phyloP scores from a whole-genome alignment of 1,140 invertebrate species.

The Meloidogyne hapla region DNA sequence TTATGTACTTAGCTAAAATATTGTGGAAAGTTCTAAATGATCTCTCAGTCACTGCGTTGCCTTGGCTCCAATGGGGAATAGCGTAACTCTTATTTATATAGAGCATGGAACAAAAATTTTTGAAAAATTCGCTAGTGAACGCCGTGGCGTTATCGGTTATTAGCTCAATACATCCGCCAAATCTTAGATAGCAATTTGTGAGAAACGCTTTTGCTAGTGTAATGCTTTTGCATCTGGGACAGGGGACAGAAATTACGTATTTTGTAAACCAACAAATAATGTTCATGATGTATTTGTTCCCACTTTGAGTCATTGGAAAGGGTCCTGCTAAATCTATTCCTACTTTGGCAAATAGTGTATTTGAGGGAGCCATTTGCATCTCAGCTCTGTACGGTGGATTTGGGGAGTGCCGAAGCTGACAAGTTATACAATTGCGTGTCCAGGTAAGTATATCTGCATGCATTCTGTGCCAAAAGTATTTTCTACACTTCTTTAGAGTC shows the following conservation, averaged over 20 bases:
- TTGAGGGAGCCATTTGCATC: background rate
- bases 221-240: conserved; percentile 13
- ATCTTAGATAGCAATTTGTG: conserved; percentile 27
- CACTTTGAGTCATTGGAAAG: conserved; percentile 17
- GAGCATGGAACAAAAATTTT: conserved; percentile 20
- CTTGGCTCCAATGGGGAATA: conserved; percentile 29
- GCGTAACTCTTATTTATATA: conserved; percentile 23
- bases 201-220: conserved; percentile 29
- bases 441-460: too few relatives aligned
- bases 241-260: conserved; percentile 30
- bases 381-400: too few relatives aligned
- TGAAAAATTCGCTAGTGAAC: conserved; percentile 30
- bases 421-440: too few relatives aligned
- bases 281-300: conserved; percentile 32
- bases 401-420: too few relatives aligned
- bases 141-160: conserved; percentile 30
- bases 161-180: conserved; percentile 21
- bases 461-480: too few relatives aligned
- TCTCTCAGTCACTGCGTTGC: conserved; percentile 23
- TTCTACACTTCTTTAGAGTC: too few relatives aligned
- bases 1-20: conserved; percentile 24
- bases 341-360: conserved; percentile 27
- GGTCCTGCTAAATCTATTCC: conserved; percentile 27
- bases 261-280: conserved; percentile 32
- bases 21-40: conserved; percentile 30